These are phyloP conservation scores for Chironex yamaguchii DNA, from an alignment of 30 jellyfish, hydroid and myxozoan genomes.

Conservation along the genomic window DNA sequence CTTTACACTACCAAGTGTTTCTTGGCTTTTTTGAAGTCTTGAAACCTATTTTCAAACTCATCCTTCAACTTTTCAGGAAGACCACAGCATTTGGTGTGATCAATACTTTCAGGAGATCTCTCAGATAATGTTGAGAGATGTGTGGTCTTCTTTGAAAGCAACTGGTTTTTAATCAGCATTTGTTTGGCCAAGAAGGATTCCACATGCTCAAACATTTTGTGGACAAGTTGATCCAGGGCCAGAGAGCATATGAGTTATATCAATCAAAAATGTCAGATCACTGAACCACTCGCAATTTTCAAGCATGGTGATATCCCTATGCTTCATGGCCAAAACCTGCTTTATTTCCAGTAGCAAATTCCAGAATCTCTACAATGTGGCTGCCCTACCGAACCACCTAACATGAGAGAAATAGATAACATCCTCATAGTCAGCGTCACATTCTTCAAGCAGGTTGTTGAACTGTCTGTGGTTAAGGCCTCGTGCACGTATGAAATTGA, in stretches of 20 bases:
- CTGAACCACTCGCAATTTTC: slow-evolving; percentile 23
- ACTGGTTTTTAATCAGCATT: slow-evolving; percentile 24
- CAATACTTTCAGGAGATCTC: slow-evolving; percentile 23
- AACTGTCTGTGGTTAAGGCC: slow-evolving; percentile 54
- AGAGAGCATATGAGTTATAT: slow-evolving; percentile 28
- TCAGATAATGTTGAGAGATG: slow-evolving; percentile 33
- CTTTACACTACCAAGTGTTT: no score
- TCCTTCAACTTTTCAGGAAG: slow-evolving; percentile 23
- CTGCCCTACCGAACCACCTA: slow-evolving; percentile 55
- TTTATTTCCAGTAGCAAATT: slow-evolving; percentile 10
- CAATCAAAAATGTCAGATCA: slow-evolving; percentile 45
- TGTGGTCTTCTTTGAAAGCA: slow-evolving; percentile 44
- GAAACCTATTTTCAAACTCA: slow-evolving; percentile 32
- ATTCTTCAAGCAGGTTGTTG: slow-evolving; percentile 33
- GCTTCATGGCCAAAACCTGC: slow-evolving; percentile 16
- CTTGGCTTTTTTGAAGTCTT: slow-evolving; percentile 30
- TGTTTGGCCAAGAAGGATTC: slow-evolving; percentile 35
- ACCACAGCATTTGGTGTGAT: slow-evolving; percentile 34
- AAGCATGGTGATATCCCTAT: slow-evolving; percentile 8
- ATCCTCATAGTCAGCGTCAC: slow-evolving; percentile 28
- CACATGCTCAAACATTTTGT: slow-evolving; percentile 47
- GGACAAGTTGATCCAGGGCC: slow-evolving; percentile 34
- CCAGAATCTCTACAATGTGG: slow-evolving; percentile 45
- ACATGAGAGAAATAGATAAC: slow-evolving; percentile 37
- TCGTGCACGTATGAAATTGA: slow-evolving; percentile 37